Conservation (phyloP, 2,888 invertebrate genomes). For the Anthrax anthrax region DNA sequence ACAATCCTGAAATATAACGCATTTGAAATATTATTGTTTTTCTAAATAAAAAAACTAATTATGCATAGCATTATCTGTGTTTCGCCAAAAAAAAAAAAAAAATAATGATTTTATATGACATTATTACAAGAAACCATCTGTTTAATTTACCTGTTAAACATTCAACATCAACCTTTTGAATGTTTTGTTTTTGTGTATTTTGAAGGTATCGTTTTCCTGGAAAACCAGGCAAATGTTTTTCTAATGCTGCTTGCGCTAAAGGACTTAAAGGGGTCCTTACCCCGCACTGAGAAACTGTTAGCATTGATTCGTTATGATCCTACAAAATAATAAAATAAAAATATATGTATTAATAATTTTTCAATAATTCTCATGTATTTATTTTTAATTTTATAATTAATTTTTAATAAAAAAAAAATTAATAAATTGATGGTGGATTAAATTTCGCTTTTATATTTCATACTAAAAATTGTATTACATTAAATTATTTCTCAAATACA, state of each 20-base stretch:
- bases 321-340: constrained; percentile 2
- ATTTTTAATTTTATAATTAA: background rate
- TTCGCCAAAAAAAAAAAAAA: no score
- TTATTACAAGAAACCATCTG: no score
- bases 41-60: no score
- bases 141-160: constrained; percentile 30
- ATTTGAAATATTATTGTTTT: no score
- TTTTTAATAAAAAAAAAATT: background rate
- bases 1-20: no score
- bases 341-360: no score
- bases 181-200: constrained; percentile 17
- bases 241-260: constrained; percentile 33
- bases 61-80: no score
- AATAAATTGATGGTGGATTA: background rate
- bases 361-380: no score
- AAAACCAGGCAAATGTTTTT: constrained; percentile 32
- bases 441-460: background rate
- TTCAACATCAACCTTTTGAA: constrained; percentile 25
- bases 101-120: no score
- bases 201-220: constrained; percentile 24
- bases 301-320: constrained; percentile 12
- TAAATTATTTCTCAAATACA: no score
- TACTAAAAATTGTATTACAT: background rate
- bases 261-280: constrained; percentile 32
- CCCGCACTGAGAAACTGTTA: constrained; percentile 18